A percentile compares a stretch with the other conserved stretches of the same genome.
Conservation (phyloP, 2,797 vertebrate species). For the Lophius americanus region DNA sequence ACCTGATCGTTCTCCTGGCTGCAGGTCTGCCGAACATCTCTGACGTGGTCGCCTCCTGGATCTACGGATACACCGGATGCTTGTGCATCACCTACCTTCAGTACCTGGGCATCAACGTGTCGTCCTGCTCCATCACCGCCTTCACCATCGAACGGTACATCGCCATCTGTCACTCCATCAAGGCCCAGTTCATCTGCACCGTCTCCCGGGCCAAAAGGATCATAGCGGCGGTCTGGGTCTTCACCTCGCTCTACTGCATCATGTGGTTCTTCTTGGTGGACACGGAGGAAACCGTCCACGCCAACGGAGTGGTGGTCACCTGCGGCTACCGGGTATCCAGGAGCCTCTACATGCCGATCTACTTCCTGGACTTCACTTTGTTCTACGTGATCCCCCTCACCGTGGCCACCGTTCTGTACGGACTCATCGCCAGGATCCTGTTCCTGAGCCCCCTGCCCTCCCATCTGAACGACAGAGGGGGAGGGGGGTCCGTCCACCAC, state of each 20-base stretch:
- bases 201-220: conserved; percentile 89
- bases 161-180: conserved; percentile 89
- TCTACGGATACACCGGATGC: conserved; percentile 88
- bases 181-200: conserved; percentile 88
- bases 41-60: conserved; percentile 85
- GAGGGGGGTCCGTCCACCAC: conserved; percentile 76
- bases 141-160: conserved; percentile 91
- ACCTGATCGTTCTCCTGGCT: conserved; percentile 88
- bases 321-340: conserved; percentile 88
- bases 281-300: conserved; percentile 82
- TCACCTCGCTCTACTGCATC: conserved; percentile 87
- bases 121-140: conserved; percentile 88
- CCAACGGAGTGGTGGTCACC: conserved; percentile 83
- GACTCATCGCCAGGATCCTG: conserved; percentile 87
- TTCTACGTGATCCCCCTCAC: conserved; percentile 86
- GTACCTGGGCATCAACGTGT: conserved; percentile 90
- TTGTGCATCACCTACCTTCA: conserved; percentile 92
- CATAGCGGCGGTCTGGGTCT: conserved; percentile 87
- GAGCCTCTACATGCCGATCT: conserved; percentile 90
- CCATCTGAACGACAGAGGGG: conserved; percentile 70
- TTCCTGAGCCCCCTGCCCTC: conserved; percentile 82
- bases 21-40: conserved; percentile 90
- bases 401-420: conserved; percentile 84
- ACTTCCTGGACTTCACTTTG: conserved; percentile 89
- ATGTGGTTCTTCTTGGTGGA: conserved; percentile 94